Evolutionary conservation across 2,888 invertebrate genomes (phyloP).

Genomic region (Theretra japonica): DNA sequence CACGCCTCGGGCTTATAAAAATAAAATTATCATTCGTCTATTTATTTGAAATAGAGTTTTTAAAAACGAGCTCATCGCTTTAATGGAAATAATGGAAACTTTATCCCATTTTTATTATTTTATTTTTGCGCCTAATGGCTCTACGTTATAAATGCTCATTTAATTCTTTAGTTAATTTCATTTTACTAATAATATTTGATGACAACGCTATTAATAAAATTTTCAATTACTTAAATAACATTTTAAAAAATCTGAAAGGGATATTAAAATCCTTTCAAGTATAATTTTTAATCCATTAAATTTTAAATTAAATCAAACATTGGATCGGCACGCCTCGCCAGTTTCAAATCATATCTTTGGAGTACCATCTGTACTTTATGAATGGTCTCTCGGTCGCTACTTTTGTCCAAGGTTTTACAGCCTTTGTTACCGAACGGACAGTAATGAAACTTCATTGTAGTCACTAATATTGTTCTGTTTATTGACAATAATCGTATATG

Average conservation of each 20-base stretch:
- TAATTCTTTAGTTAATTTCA: background rate
- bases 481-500: slow-evolving; percentile 5
- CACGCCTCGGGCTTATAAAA: background rate
- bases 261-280: background rate
- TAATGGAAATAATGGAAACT: background rate
- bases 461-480: background rate
- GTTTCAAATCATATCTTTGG: slow-evolving; percentile 2
- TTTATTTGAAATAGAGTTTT: background rate
- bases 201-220: background rate
- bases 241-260: background rate
- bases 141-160: background rate
- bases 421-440: background rate
- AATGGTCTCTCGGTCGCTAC: background rate
- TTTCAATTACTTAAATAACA: background rate
- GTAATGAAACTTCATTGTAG: background rate
- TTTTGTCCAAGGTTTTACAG: background rate
- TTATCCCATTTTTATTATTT: background rate
- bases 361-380: slow-evolving; percentile 2
- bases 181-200: background rate
- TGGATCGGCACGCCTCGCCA: background rate
- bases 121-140: background rate
- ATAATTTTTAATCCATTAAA: background rate
- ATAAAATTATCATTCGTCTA: background rate
- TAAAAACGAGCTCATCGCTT: slow-evolving; percentile 7
- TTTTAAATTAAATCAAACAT: background rate